phyloP scores from a whole-genome alignment of 2,113 vertebrate species.

The Cottus gobio region DNA sequence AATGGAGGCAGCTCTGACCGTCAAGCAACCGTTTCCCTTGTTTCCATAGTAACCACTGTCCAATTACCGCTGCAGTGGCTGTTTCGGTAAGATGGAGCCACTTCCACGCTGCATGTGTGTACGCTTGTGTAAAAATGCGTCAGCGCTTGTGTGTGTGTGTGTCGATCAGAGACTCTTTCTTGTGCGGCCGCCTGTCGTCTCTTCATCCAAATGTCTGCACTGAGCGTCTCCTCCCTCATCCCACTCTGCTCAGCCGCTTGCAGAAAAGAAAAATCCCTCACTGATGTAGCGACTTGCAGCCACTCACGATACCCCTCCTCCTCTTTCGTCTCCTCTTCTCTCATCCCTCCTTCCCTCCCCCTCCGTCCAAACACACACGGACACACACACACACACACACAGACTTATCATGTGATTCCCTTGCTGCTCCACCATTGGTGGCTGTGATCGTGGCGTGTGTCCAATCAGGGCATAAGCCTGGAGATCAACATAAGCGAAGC shows the following conservation, averaged over 20 bases:
- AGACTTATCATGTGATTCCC: conserved; percentile 79
- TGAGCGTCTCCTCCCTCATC: conserved; percentile 59
- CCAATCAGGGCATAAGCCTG: conserved; percentile 87
- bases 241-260: conserved; percentile 53
- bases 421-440: conserved; percentile 87
- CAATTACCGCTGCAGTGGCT: conserved; percentile 87
- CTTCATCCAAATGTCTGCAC: conserved; percentile 53
- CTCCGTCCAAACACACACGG: conserved; percentile 48
- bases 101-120: conserved; percentile 70
- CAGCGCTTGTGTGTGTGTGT: conserved; percentile 23
- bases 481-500: conserved; percentile 93
- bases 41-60: conserved; percentile 97
- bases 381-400: conserved; percentile 49
- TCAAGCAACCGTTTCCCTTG: conserved; percentile 92
- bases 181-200: conserved; percentile 40
- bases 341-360: conserved; percentile 54
- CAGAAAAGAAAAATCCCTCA: conserved; percentile 53
- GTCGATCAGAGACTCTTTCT: conserved; percentile 47
- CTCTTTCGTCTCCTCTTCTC: conserved; percentile 48
- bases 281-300: conserved; percentile 75
- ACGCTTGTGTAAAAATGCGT: conserved; percentile 34
- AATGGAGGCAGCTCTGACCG: conserved; percentile 78
- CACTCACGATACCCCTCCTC: conserved; percentile 67
- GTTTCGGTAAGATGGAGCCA: conserved; percentile 84
- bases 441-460: conserved; percentile 77